A percentile compares a stretch with the other conserved stretches of the same genome.
Conservation (phyloP, 2,888 invertebrate species). For the Flabesymbios commensalis region DNA sequence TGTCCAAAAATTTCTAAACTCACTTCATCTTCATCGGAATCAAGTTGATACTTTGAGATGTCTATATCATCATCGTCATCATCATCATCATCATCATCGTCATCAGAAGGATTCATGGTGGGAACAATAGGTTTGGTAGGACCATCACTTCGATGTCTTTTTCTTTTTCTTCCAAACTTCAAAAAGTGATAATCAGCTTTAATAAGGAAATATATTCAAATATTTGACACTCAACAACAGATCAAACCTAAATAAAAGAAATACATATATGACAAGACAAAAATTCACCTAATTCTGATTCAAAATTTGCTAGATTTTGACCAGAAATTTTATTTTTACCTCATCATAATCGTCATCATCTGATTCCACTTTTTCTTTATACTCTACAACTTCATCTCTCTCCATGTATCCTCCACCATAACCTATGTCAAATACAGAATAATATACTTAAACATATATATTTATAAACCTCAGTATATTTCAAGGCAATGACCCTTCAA, state of each 20-base stretch:
- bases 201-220: background rate
- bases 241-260: background rate
- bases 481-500: background rate
- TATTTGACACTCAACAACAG: background rate
- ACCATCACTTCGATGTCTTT: conserved; percentile 46
- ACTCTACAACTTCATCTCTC: conserved; percentile 87
- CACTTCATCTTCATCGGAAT: conserved; percentile 37
- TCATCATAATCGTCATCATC: conserved; percentile 97
- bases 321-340: conserved; percentile 64
- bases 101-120: conserved; percentile 1
- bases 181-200: too few relatives aligned
- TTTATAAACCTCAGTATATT: background rate
- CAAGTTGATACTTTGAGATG: conserved; percentile 47
- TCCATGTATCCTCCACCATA: conserved; percentile 80
- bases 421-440: conserved; percentile 43
- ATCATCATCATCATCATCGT: conserved; percentile 42
- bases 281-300: background rate
- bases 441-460: background rate
- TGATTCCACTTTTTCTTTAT: conserved; percentile 75
- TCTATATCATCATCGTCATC: conserved; percentile 65
- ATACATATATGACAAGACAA: background rate
- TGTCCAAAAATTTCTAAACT: background rate
- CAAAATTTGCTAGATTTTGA: background rate
- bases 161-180: conserved; percentile 65
- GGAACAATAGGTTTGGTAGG: too few relatives aligned